Conservation (phyloP, 2,797 vertebrate species). For the Stomatorhinus walkeri region DNA sequence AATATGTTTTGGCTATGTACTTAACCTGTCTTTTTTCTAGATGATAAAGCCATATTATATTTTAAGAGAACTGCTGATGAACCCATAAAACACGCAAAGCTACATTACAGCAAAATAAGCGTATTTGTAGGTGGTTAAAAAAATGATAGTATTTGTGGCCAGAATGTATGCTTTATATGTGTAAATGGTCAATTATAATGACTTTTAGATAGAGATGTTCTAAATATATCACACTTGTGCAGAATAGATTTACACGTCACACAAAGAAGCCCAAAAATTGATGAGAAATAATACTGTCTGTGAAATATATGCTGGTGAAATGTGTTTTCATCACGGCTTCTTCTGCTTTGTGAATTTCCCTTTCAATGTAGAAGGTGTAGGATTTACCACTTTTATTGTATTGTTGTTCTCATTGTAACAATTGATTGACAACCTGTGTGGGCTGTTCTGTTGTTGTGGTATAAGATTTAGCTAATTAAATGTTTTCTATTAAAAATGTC, state of each 20-base stretch:
- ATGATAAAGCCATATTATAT: not conserved
- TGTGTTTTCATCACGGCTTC: not conserved
- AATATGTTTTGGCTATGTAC: not conserved
- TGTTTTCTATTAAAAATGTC: not conserved
- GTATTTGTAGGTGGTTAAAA: not conserved
- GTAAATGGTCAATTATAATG: not conserved
- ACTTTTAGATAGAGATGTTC: not conserved
- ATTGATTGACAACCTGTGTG: not conserved
- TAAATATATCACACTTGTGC: not conserved
- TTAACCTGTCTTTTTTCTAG: not conserved
- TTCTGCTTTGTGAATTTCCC: not conserved
- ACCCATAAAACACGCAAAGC: not conserved
- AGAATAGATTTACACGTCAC: not conserved
- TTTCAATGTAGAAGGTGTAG: not conserved
- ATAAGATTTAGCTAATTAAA: slow-evolving; percentile 13
- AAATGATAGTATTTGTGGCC: not conserved
- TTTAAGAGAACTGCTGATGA: not conserved
- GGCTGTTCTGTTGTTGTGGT: not conserved
- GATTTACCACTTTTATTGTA: not conserved
- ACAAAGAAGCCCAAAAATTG: not conserved
- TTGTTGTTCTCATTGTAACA: not conserved
- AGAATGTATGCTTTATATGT: not conserved
- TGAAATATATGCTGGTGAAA: not conserved
- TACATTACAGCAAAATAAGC: not conserved
- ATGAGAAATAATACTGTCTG: not conserved